Percentiles rank a stretch among this genome's conserved stretches.
Evolutionary conservation across 2,888 invertebrate species (phyloP).

Genomic region (Iphiclides podalirius): DNA sequence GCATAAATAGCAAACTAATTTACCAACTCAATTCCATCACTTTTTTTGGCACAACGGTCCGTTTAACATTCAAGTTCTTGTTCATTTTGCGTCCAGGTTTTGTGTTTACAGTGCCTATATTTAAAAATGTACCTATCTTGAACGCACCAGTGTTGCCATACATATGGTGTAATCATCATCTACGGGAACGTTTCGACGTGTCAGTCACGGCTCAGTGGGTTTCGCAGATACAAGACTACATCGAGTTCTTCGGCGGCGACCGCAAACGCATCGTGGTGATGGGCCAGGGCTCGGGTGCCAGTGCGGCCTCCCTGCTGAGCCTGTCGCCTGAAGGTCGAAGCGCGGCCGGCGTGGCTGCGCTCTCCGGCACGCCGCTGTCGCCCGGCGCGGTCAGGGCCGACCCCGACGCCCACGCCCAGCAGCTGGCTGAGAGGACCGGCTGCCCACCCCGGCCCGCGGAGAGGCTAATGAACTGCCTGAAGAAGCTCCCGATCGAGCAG

Average conservation of each 20-base stretch:
- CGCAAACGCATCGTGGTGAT: slow-evolving; percentile 85
- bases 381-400: slow-evolving; percentile 84
- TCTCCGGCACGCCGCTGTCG: slow-evolving; percentile 88
- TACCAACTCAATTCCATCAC: no score
- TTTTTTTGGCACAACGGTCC: no score
- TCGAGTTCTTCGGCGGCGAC: slow-evolving; percentile 88
- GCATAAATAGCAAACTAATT: no score
- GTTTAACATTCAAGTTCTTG: no score
- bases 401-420: slow-evolving; percentile 80
- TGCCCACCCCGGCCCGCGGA: slow-evolving; percentile 81
- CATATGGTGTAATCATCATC: no score
- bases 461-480: slow-evolving; percentile 84
- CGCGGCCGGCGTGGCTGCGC: slow-evolving; percentile 83
- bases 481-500: slow-evolving; percentile 68
- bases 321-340: slow-evolving; percentile 83
- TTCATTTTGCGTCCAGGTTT: no score
- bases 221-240: slow-evolving; percentile 83
- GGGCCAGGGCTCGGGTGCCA: slow-evolving; percentile 89
- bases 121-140: no score
- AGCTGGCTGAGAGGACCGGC: slow-evolving; percentile 81
- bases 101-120: no score
- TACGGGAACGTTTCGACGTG: no score
- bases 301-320: slow-evolving; percentile 84
- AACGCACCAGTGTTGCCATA: no score
- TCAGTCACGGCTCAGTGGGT: no score